Base-by-base conservation (phyloP, 1,140 invertebrate species). In the Philotrypesis tridentata region DNA sequence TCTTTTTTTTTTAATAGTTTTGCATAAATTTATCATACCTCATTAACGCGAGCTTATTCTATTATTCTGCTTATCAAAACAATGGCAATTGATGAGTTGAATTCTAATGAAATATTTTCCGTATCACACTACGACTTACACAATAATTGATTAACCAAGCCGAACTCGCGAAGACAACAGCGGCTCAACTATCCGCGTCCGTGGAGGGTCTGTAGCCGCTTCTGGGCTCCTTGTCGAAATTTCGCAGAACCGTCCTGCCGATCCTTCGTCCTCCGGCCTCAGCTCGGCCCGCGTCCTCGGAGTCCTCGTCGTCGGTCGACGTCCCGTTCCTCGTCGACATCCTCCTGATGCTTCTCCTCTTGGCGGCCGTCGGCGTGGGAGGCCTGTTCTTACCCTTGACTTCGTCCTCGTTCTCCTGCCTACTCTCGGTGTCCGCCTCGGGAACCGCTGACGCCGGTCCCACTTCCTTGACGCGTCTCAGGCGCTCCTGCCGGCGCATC, bases 291-390 rank as follows among this genome's bases (percentile, higher is more conserved):
- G 79, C 43, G 11, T 73, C 17, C n/a, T 92, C 89, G 0, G 91
- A 92, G 84, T 91, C 90, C 74, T 92, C 91, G 73, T 92, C 91
- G 63, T 92, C 91, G 1, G 89, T 91, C 2, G 90, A 89, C 14
- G 73, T 89, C 33, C 23, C 86, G 79, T 81, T 84, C 68, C 12
- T 74, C 55, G 71, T 23, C 48, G 80, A 75, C 9, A 76, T 5
- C 14, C 23, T 63, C 25, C 48, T 85, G n/a, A 29, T 84, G 25
- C 33, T 21, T 60, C 21, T 48, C 21, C 60, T 82, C 48, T 3
- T 75, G n/a, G 63, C 68, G 0, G 55, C 37, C 1, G 17, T 37
- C 1, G 77, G 82, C 0, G 70, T 80, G 6, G 72, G 43, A 0
- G 31, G 21, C 8, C 23, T 79, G 0, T n/a, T 25, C n/a, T 29